phyloP scores from a whole-genome alignment of 2,797 vertebrate species.

The Masticophis lateralis region DNA sequence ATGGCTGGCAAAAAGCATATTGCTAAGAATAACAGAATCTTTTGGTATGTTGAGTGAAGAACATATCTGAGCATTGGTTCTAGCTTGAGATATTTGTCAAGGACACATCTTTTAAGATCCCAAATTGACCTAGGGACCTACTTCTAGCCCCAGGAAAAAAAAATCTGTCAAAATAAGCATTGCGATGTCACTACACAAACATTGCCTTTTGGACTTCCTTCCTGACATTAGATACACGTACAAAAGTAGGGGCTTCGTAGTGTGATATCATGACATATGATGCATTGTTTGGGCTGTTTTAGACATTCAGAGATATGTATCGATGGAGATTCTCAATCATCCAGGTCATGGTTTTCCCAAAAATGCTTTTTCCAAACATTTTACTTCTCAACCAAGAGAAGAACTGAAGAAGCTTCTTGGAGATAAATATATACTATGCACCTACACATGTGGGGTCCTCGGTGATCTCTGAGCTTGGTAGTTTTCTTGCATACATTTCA shows the following conservation, averaged over 20 bases:
- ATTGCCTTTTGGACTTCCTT: neutral
- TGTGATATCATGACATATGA: neutral
- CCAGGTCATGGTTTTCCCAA: neutral
- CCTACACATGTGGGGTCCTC: neutral
- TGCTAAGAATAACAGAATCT: neutral
- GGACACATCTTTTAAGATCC: neutral
- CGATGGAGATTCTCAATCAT: neutral
- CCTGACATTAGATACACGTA: neutral
- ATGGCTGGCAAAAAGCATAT: neutral
- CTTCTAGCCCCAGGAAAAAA: neutral
- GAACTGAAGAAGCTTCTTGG: neutral
- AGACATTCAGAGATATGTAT: neutral
- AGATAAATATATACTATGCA: neutral
- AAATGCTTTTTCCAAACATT: neutral
- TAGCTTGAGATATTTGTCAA: neutral
- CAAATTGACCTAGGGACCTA: neutral
- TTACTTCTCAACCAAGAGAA: neutral
- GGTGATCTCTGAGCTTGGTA: neutral
- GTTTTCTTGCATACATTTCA: neutral
- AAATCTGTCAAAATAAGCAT: neutral
- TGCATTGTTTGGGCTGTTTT: neutral
- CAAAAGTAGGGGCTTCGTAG: neutral
- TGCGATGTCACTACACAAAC: neutral
- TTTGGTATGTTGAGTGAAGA: neutral
- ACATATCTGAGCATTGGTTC: neutral